phyloP scores from a whole-genome alignment of 1,140 invertebrate genomes.

The Pachypeltis micranthus region DNA sequence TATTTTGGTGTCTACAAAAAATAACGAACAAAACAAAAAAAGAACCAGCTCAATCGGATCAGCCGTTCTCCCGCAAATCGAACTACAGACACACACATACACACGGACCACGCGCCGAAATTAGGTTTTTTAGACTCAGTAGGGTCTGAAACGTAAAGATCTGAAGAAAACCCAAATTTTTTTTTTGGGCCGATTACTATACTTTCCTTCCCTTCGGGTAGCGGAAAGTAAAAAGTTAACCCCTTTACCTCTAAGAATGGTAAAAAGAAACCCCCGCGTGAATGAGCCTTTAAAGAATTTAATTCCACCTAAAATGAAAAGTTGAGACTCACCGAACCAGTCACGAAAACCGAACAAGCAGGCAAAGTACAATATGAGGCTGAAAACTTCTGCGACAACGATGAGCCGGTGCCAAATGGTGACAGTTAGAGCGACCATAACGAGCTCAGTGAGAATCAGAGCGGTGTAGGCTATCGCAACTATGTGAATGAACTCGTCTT shows the following conservation, averaged over 20 bases:
- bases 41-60: no score
- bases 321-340: slow-evolving; percentile 53
- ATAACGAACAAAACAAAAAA: no score
- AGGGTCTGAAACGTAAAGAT: no score
- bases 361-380: slow-evolving; percentile 72
- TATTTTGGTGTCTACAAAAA: no score
- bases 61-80: no score
- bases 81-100: no score
- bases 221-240: neutral
- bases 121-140: no score
- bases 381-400: slow-evolving; percentile 87
- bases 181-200: no score
- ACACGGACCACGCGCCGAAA: no score
- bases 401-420: slow-evolving; percentile 81
- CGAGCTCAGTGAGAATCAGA: slow-evolving; percentile 93
- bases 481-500: slow-evolving; percentile 98
- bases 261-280: neutral
- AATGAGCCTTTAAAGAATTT: neutral
- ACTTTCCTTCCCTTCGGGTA: neutral
- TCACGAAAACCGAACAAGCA: slow-evolving; percentile 79
- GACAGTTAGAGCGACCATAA: slow-evolving; percentile 97
- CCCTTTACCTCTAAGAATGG: neutral
- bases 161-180: no score
- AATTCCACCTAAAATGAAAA: neutral
- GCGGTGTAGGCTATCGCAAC: slow-evolving; percentile 98